Percentiles rank a stretch among this genome's conserved stretches.
Conservation (phyloP, 2,797 vertebrate genomes). For the Pantherophis vulpinus region DNA sequence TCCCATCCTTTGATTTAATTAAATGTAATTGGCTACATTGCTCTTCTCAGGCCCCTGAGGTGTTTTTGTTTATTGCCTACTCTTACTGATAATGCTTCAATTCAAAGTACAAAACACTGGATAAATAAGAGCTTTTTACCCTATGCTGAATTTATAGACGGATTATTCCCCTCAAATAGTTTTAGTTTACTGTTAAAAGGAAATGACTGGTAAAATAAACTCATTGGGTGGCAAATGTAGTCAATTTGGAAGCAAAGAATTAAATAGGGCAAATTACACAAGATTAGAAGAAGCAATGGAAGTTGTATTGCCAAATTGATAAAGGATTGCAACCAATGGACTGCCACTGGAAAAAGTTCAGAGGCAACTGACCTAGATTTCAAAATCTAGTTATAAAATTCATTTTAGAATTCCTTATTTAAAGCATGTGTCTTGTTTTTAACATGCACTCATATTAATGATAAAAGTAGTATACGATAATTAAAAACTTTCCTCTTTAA, state of each 20-base stretch:
- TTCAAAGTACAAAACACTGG: constrained; percentile 76
- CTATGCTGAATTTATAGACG: constrained; percentile 72
- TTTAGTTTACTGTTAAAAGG: constrained; percentile 77
- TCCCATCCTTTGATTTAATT: constrained; percentile 84
- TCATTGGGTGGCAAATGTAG: constrained; percentile 73
- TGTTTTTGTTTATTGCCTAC: constrained; percentile 84
- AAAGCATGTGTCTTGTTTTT: constrained; percentile 42
- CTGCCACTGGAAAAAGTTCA: constrained; percentile 62
- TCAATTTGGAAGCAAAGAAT: constrained; percentile 69
- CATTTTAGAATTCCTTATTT: constrained; percentile 40
- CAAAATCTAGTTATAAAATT: constrained; percentile 49
- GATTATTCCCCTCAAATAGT: constrained; percentile 78
- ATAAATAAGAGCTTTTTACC: constrained; percentile 75
- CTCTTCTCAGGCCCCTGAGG: constrained; percentile 82
- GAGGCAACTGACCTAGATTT: constrained; percentile 43
- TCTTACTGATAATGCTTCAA: constrained; percentile 78
- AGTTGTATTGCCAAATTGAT: constrained; percentile 66
- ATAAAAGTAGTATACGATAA: constrained; percentile 28
- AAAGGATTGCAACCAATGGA: constrained; percentile 50
- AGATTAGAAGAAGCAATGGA: constrained; percentile 83
- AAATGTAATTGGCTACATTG: constrained; percentile 83
- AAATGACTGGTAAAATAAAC: constrained; percentile 79
- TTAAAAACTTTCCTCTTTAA: constrained; percentile 32
- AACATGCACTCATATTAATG: constrained; percentile 30
- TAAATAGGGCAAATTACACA: constrained; percentile 77